Evolutionary conservation across 2,113 vertebrate genomes (phyloP), one percentile per base, ranked within the genome.

Genomic region (Nyctibius bracteatus): DNA sequence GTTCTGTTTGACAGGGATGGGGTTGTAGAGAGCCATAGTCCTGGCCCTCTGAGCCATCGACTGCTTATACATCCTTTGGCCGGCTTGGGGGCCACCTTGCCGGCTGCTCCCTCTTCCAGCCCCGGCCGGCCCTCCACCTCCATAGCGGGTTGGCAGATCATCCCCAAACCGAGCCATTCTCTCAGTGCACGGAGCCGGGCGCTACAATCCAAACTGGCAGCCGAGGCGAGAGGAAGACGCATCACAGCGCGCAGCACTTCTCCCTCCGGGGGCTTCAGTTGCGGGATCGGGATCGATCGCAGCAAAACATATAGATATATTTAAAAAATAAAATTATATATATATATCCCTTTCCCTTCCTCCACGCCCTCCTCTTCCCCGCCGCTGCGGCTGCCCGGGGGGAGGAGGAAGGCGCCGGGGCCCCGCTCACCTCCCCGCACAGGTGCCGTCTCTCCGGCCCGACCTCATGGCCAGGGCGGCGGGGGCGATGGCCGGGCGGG

Each of bases 1-100:
- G 99, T 97, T 99, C 98, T 99, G 99, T 96, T 99, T 99, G 98
- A 99, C 99, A 20, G 99, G 99, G 66, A 99, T 99, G 92, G 99
- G 99, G 98, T 99, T 99, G 98, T 99, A 99, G 66, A 99, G 98
- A 92, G 99, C 99, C 99, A 99, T 99, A 91, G 99, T 99, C 97
- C 99, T 96, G 95, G 99, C 99, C 95, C 99, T 98, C 97, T 99
- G 99, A 91, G 99, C 99, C 98, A 99, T 99, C 70, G 99, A 98
- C 96, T 99, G 99, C 96, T 99, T 99, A 98, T 99, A 99, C 95
- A 99, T 96, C 97, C 99, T 98, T 74, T 96, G 99, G 81, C 96
- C 98, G 78, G 98, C 98, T 43, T 97, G 98, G 97, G 99, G 99
- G 59, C 98, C 99, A 72, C 98, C 98, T 77, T 98, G 99, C 93